Conservation (phyloP, 1,140 invertebrate genomes). For the Hestina assimilis region DNA sequence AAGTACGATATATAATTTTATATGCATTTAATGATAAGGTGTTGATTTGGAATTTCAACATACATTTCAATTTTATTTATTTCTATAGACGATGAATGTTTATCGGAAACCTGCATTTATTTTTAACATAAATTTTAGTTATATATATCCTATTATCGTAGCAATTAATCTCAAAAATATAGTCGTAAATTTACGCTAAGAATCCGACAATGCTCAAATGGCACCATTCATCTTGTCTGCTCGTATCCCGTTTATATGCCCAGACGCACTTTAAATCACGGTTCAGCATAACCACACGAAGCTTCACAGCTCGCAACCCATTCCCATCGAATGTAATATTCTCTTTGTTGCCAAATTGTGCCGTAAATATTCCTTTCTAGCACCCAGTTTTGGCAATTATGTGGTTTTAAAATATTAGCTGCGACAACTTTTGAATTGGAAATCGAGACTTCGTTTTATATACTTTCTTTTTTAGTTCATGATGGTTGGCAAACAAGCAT, state of each 20-base stretch:
- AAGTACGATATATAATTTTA: too few relatives aligned
- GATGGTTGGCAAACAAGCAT: too few relatives aligned
- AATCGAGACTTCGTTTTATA: too few relatives aligned
- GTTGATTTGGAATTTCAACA: too few relatives aligned
- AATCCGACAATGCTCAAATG: slow-evolving; percentile 5
- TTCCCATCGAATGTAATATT: slow-evolving; percentile 19
- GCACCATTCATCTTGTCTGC: slow-evolving; percentile 3
- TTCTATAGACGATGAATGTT: too few relatives aligned
- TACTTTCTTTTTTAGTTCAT: too few relatives aligned
- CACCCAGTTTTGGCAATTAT: slow-evolving; percentile 20
- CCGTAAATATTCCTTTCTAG: slow-evolving; percentile 21
- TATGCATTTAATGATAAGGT: too few relatives aligned
- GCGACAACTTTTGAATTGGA: slow-evolving; percentile 11
- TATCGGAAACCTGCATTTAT: too few relatives aligned
- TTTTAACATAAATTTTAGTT: too few relatives aligned
- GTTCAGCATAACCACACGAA: slow-evolving; percentile 3
- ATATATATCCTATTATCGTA: too few relatives aligned
- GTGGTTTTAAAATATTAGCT: slow-evolving; percentile 22
- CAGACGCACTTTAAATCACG: slow-evolving; percentile 18
- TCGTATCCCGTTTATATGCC: not conserved
- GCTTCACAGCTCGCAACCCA: slow-evolving; percentile 13
- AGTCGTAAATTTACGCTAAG: not conserved
- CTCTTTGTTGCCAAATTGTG: slow-evolving; percentile 28
- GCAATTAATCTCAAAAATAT: not conserved
- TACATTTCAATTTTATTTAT: too few relatives aligned